Evolutionary conservation across 2,888 invertebrate genomes (phyloP).

Genomic region (Neria commutata): DNA sequence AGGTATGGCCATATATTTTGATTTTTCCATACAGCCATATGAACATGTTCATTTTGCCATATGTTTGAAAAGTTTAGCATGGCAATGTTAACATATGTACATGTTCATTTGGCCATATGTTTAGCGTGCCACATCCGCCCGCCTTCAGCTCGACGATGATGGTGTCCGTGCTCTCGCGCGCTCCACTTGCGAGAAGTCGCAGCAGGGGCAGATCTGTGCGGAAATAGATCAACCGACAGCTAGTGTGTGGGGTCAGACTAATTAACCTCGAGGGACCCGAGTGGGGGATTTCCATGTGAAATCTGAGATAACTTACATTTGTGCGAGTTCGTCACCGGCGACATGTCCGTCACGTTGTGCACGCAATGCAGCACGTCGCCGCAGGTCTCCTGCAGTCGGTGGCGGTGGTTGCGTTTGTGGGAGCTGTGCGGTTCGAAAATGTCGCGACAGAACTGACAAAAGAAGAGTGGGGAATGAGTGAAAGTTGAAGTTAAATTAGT

Average conservation of each 20-base stretch:
- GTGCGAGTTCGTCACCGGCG: slow-evolving; percentile 74
- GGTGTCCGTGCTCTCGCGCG: slow-evolving; percentile 72
- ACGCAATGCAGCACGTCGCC: slow-evolving; percentile 76
- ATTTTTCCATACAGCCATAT: too few species aligned
- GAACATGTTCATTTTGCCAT: too few species aligned
- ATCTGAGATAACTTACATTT: too few species aligned
- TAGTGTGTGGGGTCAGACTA: neutral
- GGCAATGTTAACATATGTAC: too few species aligned
- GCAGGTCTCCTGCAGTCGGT: slow-evolving; percentile 69
- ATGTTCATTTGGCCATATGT: too few species aligned
- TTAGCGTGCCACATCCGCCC: slow-evolving; percentile 75
- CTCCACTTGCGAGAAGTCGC: slow-evolving; percentile 73
- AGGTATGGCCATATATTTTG: too few species aligned
- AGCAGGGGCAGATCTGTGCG: slow-evolving; percentile 85
- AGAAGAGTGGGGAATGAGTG: too few species aligned
- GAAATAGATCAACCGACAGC: too few species aligned
- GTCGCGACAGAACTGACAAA: slow-evolving; percentile 54
- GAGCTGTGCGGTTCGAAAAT: slow-evolving; percentile 55
- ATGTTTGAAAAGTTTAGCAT: too few species aligned
- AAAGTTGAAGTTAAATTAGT: neutral
- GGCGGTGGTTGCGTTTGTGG: slow-evolving; percentile 63
- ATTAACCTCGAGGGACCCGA: too few species aligned
- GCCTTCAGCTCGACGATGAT: slow-evolving; percentile 74
- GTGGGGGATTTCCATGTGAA: too few species aligned
- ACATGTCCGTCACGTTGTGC: slow-evolving; percentile 73